phyloP scores from a whole-genome alignment of 2,888 invertebrate species.

The Tetranychus piercei region DNA sequence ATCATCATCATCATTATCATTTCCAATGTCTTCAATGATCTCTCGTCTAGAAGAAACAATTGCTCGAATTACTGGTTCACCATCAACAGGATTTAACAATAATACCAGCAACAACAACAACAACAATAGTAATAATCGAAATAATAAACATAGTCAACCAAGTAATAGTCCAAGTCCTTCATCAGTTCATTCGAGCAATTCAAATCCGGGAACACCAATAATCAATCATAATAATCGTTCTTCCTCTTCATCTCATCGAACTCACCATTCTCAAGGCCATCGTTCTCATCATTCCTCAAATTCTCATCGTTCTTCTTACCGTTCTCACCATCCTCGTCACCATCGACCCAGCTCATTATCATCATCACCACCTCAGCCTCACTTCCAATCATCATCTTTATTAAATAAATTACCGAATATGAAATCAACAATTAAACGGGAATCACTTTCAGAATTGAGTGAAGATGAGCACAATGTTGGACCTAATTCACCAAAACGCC shows the following conservation, averaged over 20 bases:
- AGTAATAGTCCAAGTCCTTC: background rate
- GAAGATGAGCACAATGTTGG: background rate
- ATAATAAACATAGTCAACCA: constrained; percentile 11
- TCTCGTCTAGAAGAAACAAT: constrained; percentile 12
- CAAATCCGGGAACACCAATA: constrained; percentile 12
- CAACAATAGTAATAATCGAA: background rate
- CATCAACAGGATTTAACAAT: constrained; percentile 11
- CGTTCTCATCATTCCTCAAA: background rate
- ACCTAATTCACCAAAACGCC: background rate
- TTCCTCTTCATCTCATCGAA: background rate
- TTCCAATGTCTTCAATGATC: constrained; percentile 17
- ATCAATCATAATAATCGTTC: background rate
- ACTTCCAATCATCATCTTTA: constrained; percentile 4
- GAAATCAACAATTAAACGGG: background rate
- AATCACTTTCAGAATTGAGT: background rate
- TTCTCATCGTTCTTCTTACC: background rate
- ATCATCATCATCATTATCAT: constrained; percentile 7
- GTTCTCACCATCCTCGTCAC: constrained; percentile 12
- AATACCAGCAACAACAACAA: constrained; percentile 4
- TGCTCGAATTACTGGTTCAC: constrained; percentile 6
- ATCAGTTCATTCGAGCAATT: background rate
- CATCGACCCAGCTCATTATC: constrained; percentile 12
- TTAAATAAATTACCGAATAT: background rate
- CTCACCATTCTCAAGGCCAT: background rate
- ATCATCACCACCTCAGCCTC: constrained; percentile 19